Conservation (phyloP, 2,797 vertebrate genomes). For the Sparus aurata region DNA sequence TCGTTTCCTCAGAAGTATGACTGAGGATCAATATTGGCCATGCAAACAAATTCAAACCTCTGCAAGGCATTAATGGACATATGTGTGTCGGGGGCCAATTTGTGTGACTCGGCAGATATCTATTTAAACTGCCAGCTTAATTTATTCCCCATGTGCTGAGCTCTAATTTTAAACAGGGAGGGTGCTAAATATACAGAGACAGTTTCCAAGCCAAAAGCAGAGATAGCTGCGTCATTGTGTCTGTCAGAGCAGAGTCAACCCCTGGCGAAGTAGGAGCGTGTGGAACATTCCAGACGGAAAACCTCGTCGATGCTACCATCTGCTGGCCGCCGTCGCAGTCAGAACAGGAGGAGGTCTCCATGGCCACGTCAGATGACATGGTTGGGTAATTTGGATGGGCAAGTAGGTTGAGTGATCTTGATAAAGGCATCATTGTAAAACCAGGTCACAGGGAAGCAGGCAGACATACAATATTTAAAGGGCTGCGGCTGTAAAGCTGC, state of each 20-base stretch:
- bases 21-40: neutral
- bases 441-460: constrained; percentile 59
- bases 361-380: constrained; percentile 58
- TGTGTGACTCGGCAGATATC: constrained; percentile 74
- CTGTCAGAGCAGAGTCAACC: constrained; percentile 62
- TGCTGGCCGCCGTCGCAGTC: constrained; percentile 56
- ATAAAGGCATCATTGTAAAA: constrained; percentile 59
- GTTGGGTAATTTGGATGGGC: constrained; percentile 56
- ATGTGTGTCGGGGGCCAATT: constrained; percentile 31
- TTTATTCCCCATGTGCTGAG: constrained; percentile 72
- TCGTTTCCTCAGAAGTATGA: neutral
- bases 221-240: constrained; percentile 83
- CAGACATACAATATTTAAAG: constrained; percentile 27
- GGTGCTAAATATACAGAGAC: constrained; percentile 83
- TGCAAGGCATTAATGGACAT: constrained; percentile 22
- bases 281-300: constrained; percentile 43
- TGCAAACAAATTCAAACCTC: neutral
- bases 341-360: constrained; percentile 55
- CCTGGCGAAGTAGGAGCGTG: constrained; percentile 31
- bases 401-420: constrained; percentile 61
- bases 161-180: constrained; percentile 77
- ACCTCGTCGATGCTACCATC: constrained; percentile 74
- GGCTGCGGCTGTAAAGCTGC: constrained; percentile 35
- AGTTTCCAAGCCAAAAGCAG: constrained; percentile 86
- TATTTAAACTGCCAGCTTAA: constrained; percentile 73